Conservation (phyloP, 2,888 invertebrate genomes). For the Acanthosepion pharaonis region DNA sequence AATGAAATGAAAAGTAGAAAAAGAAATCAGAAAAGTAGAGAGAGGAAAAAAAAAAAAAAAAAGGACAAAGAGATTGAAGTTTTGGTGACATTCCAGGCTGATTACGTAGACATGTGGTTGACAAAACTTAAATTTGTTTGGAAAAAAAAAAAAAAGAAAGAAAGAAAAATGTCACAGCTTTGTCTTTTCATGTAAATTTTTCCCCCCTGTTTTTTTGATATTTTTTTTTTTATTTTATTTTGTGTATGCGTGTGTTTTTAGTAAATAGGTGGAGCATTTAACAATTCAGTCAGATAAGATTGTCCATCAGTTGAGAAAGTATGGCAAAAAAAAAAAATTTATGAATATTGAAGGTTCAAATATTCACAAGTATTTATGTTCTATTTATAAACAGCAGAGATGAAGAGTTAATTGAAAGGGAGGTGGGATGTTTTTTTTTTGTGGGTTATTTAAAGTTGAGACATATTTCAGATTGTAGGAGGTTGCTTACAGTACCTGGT, state of each 20-base stretch:
- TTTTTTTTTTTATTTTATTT: background rate
- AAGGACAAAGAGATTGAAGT: background rate
- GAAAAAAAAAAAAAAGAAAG: background rate
- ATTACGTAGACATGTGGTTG: background rate
- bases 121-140: background rate
- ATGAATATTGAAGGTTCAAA: background rate
- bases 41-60: background rate
- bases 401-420: background rate
- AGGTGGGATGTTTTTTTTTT: background rate
- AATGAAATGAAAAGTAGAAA: background rate
- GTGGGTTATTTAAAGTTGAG: too few relatives aligned
- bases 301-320: background rate
- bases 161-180: background rate
- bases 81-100: background rate
- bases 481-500: too few relatives aligned
- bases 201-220: background rate
- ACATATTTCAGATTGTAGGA: too few relatives aligned
- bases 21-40: background rate
- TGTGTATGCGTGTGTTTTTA: too few relatives aligned
- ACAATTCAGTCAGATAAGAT: slow-evolving; percentile 33
- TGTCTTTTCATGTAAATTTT: background rate
- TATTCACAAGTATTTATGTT: background rate
- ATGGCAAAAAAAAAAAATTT: background rate
- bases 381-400: slow-evolving; percentile 8
- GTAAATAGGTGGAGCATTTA: background rate